phyloP scores from a whole-genome alignment of 53 echinoderm and acorn worm species.

The Echinometra lucunter region DNA sequence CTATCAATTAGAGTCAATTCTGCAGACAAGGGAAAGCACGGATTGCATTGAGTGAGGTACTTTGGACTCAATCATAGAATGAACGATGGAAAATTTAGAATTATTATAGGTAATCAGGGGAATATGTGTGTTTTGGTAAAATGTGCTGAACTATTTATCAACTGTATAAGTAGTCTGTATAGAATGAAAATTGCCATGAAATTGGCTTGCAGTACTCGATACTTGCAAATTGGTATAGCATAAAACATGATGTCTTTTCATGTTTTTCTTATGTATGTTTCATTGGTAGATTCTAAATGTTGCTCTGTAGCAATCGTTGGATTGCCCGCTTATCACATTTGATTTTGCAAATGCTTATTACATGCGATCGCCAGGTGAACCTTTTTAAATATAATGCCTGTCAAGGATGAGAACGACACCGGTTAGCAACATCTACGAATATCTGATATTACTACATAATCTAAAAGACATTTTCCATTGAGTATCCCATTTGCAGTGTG shows the following conservation, averaged over 20 bases:
- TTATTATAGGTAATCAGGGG: background rate
- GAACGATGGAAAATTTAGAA: background rate
- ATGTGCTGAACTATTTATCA: background rate
- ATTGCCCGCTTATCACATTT: no score
- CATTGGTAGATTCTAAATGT: background rate
- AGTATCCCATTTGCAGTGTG: no score
- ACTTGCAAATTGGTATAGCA: background rate
- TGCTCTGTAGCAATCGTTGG: background rate
- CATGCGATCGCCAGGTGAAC: no score
- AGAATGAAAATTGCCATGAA: background rate
- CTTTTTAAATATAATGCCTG: no score
- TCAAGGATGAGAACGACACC: no score
- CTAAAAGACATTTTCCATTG: no score
- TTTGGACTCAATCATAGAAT: background rate
- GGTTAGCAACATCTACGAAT: no score
- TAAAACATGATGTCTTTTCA: background rate
- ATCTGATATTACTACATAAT: no score
- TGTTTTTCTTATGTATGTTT: background rate
- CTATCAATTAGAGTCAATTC: background rate
- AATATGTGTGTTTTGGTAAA: conserved; percentile 30
- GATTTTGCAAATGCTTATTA: no score
- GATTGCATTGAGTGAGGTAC: conserved; percentile 5
- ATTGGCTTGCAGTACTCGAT: background rate
- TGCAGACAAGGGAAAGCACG: background rate
- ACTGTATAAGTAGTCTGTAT: background rate